These are phyloP conservation scores for Petrocephalus sullivani DNA, from an alignment of 2,797 vertebrate genomes.

Conservation along the genomic window DNA sequence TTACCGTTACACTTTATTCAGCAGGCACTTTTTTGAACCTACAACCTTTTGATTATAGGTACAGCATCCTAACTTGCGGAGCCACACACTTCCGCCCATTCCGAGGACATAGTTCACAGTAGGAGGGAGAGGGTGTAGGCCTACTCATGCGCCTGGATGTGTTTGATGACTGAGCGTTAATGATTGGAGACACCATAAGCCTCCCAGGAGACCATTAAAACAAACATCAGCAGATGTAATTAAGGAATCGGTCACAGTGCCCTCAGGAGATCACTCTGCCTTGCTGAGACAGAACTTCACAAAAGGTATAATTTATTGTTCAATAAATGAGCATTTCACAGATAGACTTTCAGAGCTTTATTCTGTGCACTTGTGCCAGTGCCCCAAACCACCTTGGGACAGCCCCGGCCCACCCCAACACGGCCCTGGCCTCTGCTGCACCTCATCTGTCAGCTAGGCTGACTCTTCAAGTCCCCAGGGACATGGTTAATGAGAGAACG, in stretches of 20 bases:
- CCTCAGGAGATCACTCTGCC: neutral
- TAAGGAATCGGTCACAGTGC: neutral
- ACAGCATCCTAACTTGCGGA: neutral
- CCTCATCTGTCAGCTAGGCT: neutral
- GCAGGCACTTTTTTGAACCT: neutral
- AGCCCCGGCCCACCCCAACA: neutral
- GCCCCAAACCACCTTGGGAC: neutral
- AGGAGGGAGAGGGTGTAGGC: neutral
- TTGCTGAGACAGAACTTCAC: neutral
- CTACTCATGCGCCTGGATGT: neutral
- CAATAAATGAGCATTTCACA: neutral
- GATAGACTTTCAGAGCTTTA: neutral
- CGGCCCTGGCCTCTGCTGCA: neutral
- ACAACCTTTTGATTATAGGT: neutral
- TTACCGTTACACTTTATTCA: neutral
- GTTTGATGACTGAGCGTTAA: neutral
- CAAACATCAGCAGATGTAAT: slow-evolving; percentile 9
- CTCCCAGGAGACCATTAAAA: neutral
- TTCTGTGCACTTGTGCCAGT: neutral
- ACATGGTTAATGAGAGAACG: neutral
- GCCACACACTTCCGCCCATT: neutral
- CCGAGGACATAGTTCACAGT: neutral
- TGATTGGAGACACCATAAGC: neutral
- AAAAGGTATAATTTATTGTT: neutral
- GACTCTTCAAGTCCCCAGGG: neutral